A percentile compares a stretch with the other conserved stretches of the same genome.
These are phyloP conservation scores for Apocheima hispidaria DNA, from an alignment of 2,888 invertebrate genomes.

Conservation along the genomic window DNA sequence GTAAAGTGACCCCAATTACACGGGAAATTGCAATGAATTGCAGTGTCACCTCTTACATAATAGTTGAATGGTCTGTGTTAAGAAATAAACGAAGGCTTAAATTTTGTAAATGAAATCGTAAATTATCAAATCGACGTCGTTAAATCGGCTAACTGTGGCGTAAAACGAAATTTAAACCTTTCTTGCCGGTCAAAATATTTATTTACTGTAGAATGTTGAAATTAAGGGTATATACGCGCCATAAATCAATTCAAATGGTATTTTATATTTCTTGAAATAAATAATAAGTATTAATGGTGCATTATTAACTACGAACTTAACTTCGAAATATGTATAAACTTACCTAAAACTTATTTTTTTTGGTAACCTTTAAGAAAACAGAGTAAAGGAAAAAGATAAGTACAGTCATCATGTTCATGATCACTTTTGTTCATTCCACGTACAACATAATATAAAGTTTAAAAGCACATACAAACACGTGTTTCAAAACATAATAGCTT, in stretches of 20 bases:
- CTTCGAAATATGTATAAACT: no score
- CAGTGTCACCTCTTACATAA: no score
- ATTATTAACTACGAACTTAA: no score
- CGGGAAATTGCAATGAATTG: no score
- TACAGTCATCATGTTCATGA: neutral
- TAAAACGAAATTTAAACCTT: neutral
- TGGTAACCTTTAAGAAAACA: no score
- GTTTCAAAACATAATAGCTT: conserved; percentile 21
- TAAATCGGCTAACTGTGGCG: neutral
- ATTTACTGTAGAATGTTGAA: no score
- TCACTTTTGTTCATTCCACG: neutral
- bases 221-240: neutral
- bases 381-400: no score
- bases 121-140: conserved; percentile 29
- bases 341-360: no score
- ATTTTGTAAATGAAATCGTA: conserved; percentile 30
- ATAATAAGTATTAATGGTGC: no score
- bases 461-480: conserved; percentile 14
- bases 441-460: conserved; percentile 5
- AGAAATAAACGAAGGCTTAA: conserved; percentile 13
- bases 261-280: no score
- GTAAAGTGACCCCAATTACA: no score
- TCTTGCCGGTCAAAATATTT: neutral
- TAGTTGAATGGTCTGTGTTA: no score
- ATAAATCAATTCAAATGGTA: neutral